These are phyloP conservation scores for Pentalonia nigronervosa DNA, from an alignment of 1,140 invertebrate species.

Conservation along the genomic window DNA sequence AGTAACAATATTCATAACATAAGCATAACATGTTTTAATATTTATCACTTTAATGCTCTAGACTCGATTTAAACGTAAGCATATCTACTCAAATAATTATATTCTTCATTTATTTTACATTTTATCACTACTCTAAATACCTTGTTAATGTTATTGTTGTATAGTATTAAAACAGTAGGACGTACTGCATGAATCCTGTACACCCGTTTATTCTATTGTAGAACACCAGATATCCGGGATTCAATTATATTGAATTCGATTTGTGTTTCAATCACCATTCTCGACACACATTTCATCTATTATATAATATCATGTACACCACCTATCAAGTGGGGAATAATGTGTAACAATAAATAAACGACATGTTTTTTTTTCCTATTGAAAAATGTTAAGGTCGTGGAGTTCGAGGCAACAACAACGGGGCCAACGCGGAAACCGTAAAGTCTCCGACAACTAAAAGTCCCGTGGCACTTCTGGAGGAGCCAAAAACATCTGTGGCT, in stretches of 20 bases:
- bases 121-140: background rate
- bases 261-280: background rate
- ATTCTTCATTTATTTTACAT: background rate
- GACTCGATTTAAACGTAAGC: conserved; percentile 4
- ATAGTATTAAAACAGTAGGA: background rate
- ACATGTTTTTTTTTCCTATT: background rate
- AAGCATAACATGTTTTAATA: background rate
- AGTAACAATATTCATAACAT: no score
- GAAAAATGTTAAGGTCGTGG: conserved; percentile 8
- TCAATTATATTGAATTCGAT: background rate
- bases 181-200: background rate
- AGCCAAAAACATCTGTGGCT: background rate
- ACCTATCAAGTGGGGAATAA: background rate
- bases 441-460: conserved; percentile 36
- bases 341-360: background rate
- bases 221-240: background rate
- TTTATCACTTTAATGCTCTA: background rate
- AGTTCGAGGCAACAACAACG: background rate
- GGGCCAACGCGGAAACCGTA: background rate
- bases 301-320: background rate
- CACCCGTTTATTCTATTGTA: background rate
- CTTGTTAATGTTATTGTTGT: background rate
- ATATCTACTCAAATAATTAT: background rate
- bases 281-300: background rate
- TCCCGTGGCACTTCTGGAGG: background rate